Evolutionary conservation across 2,113 vertebrate genomes (phyloP), one percentile per base, ranked within the genome.

Genomic region (Cyprinodon variegatus): DNA sequence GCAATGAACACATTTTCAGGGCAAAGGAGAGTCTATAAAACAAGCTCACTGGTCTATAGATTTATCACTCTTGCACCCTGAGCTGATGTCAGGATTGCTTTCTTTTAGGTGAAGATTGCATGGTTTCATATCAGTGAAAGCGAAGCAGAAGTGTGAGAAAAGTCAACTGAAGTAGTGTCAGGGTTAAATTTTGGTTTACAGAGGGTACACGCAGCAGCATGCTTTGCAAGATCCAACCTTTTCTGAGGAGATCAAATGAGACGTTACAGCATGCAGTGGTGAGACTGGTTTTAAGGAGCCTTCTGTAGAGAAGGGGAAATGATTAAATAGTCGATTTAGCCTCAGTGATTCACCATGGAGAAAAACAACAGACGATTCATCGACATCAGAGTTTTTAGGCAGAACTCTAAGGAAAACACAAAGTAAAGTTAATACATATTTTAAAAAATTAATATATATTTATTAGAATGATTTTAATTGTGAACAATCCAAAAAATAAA

Each of bases 21-120:
- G 83, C 86, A 89, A 87, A 91, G 88, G 68, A 76, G 71, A n/a
- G 38, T 39, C 64, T 46, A 73, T 68, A 78, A 65, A 62, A 67
- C 29, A 38, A 11, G 62, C 53, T 17, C 37, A 61, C 10, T 17
- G 1, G 8, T 20, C 13, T 40, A 65, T 22, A 72, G 22, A 45
- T 84, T 45, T 65, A 41, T 37, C 61, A 62, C 11, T 36, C 59
- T 12, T 43, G 20, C 53, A 39, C 43, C 17, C 72, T 64, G 36
- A 53, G 36, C 61, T 41, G 7, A 70, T 72, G 53, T 41, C 12
- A 65, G 10, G 46, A 38, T 36, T 77, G 43, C 40, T 1, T 15
- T 43, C 46, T 57, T 2, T 2, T 9, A 45, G 50, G 29, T 61
- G 2, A 67, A 9, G 40, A 11, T 14, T 60, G 15, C 20, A 39